These are phyloP conservation scores for Orthosia gracilis DNA, from an alignment of 2,888 invertebrate genomes.

Conservation along the genomic window DNA sequence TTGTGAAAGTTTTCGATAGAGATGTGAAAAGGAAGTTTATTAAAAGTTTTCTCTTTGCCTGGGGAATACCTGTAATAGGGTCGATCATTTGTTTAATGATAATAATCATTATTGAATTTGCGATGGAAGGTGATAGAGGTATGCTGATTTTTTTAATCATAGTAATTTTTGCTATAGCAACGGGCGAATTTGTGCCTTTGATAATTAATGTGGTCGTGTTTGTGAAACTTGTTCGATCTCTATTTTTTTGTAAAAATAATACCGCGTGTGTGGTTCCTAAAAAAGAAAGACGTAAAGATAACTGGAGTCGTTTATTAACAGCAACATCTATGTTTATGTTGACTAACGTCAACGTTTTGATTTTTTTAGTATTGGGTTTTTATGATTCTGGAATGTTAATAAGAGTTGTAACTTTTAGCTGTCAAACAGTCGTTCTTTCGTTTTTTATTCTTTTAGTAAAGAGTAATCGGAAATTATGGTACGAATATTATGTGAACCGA, in stretches of 20 bases:
- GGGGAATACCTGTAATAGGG: slow-evolving; percentile 25
- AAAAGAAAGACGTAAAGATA: slow-evolving; percentile 6
- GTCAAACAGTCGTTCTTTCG: slow-evolving; percentile 3
- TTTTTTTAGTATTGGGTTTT: neutral
- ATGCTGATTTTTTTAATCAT: neutral
- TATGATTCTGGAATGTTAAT: neutral
- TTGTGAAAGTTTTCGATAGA: neutral
- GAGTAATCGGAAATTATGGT: neutral
- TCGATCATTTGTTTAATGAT: neutral
- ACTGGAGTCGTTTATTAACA: slow-evolving; percentile 15
- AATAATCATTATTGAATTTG: neutral
- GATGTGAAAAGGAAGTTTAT: slow-evolving; percentile 22
- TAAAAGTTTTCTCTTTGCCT: slow-evolving; percentile 31
- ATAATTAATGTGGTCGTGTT: slow-evolving; percentile 21
- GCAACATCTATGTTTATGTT: slow-evolving; percentile 22
- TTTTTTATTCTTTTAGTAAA: slow-evolving; percentile 18
- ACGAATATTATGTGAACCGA: slow-evolving; percentile 2
- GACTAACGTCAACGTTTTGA: slow-evolving; percentile 23
- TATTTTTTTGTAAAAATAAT: slow-evolving; percentile 13
- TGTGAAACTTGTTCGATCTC: slow-evolving; percentile 5
- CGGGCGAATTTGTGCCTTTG: slow-evolving; percentile 3
- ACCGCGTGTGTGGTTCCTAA: neutral
- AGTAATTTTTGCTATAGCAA: neutral
- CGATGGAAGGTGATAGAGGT: neutral
- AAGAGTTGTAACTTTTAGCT: neutral